Percentiles rank a stretch among this genome's conserved stretches.
Evolutionary conservation across 1,140 invertebrate genomes (phyloP).

Genomic region (Lasaia peninsularis): DNA sequence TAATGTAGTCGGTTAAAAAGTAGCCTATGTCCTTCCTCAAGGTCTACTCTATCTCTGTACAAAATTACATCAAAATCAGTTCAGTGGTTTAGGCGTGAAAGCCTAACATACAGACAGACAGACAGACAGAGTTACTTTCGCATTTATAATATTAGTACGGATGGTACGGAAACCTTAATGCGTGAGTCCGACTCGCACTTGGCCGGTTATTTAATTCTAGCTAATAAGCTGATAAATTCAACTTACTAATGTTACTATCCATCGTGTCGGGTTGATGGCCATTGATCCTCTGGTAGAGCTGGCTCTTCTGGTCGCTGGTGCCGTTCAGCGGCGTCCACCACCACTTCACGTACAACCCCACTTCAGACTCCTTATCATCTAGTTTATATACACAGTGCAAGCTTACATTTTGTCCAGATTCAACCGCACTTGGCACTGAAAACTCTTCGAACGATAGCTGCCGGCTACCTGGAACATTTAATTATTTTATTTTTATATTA

Average conservation of each 20-base stretch:
- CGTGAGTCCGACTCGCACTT: too few relatives aligned
- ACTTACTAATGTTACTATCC: slow-evolving; percentile 36
- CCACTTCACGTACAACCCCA: slow-evolving; percentile 52
- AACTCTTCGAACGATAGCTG: slow-evolving; percentile 56
- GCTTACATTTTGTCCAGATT: slow-evolving; percentile 37
- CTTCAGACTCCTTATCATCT: slow-evolving; percentile 31
- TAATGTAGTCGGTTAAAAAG: too few relatives aligned
- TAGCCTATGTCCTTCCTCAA: too few relatives aligned
- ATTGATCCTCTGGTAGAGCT: slow-evolving; percentile 50
- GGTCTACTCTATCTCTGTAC: too few relatives aligned
- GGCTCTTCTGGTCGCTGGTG: slow-evolving; percentile 30
- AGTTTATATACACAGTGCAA: slow-evolving; percentile 46
- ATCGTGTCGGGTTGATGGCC: slow-evolving; percentile 28
- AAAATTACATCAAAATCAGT: too few relatives aligned
- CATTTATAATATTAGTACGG: too few relatives aligned
- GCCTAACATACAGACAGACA: too few relatives aligned
- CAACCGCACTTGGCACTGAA: slow-evolving; percentile 41
- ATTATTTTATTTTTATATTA: too few relatives aligned
- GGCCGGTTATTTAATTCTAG: too few relatives aligned
- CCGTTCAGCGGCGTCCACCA: slow-evolving; percentile 48
- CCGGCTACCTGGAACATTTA: slow-evolving; percentile 38
- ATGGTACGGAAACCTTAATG: too few relatives aligned
- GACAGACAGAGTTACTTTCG: too few relatives aligned
- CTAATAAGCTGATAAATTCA: neutral
- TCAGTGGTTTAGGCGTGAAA: too few relatives aligned